Percentiles rank a stretch among this genome's conserved stretches.
These are phyloP conservation scores for Meghimatium bilineatum DNA, from an alignment of 2,888 invertebrate species.

Conservation along the genomic window DNA sequence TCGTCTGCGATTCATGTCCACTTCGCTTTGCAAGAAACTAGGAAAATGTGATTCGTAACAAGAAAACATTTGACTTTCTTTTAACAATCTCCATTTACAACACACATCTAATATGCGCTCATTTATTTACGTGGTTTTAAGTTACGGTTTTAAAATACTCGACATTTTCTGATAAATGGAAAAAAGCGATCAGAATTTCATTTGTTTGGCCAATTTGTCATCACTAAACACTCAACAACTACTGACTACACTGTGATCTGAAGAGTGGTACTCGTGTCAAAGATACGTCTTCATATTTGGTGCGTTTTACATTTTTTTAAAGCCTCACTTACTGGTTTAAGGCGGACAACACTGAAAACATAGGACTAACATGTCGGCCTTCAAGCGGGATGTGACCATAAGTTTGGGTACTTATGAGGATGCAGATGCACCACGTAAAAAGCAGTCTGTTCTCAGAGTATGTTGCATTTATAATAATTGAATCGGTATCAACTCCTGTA, in stretches of 20 bases:
- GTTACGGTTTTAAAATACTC: background rate
- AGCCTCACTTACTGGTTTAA: background rate
- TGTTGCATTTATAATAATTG: background rate
- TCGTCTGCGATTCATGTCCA: background rate
- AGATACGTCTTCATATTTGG: background rate
- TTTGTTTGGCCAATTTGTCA: no score
- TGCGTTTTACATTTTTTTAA: background rate
- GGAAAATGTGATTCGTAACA: background rate
- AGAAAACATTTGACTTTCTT: background rate
- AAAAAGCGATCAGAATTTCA: no score
- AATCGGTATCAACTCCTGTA: no score
- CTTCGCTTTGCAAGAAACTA: background rate
- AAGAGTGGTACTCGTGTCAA: background rate
- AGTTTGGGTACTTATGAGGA: conserved; percentile 32
- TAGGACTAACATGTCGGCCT: conserved; percentile 19
- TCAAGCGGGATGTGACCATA: conserved; percentile 44
- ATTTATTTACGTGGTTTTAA: background rate
- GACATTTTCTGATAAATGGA: no score
- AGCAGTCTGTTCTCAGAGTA: conserved; percentile 43
- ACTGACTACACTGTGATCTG: no score
- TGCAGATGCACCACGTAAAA: conserved; percentile 12
- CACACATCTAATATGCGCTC: background rate
- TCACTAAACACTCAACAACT: no score
- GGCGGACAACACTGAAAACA: background rate
- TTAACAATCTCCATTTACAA: background rate